These are phyloP conservation scores for Peromyscus melanophrys DNA, from an alignment of 2,797 vertebrate genomes.

Conservation along the genomic window DNA sequence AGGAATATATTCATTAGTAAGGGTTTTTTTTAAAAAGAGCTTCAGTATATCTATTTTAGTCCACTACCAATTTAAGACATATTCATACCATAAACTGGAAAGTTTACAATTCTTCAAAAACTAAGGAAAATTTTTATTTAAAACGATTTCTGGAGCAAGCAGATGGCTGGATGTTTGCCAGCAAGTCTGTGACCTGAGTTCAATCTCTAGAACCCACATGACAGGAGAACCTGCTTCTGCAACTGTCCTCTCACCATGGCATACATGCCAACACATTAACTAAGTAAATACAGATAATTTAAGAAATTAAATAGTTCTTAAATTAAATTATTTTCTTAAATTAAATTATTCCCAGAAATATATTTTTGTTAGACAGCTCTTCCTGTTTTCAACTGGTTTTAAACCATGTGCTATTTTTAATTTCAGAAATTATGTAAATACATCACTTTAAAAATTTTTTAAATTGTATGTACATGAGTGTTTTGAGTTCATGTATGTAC, in stretches of 20 bases:
- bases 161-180: not conserved
- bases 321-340: too few species aligned
- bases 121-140: slow-evolving; percentile 20
- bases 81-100: slow-evolving; percentile 14
- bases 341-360: slow-evolving; percentile 31
- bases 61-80: slow-evolving; percentile 38
- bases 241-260: not conserved
- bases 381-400: slow-evolving; percentile 56
- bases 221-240: not conserved
- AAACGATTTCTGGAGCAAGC: slow-evolving; percentile 19
- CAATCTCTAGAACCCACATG: not conserved
- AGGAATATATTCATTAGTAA: slow-evolving; percentile 54
- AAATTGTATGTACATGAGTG: not conserved
- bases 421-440: slow-evolving; percentile 31
- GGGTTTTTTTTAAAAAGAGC: not conserved
- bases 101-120: slow-evolving; percentile 55
- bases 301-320: slow-evolving; percentile 30
- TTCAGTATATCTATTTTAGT: slow-evolving; percentile 13
- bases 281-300: not conserved
- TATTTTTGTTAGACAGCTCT: slow-evolving; percentile 20
- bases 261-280: not conserved
- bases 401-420: slow-evolving; percentile 28
- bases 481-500: not conserved
- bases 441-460: not conserved
- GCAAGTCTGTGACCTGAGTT: not conserved